Evolutionary conservation across 2,113 vertebrate species (phyloP), one percentile per base, ranked within the genome.

Genomic region (Austrofundulus limnaeus): DNA sequence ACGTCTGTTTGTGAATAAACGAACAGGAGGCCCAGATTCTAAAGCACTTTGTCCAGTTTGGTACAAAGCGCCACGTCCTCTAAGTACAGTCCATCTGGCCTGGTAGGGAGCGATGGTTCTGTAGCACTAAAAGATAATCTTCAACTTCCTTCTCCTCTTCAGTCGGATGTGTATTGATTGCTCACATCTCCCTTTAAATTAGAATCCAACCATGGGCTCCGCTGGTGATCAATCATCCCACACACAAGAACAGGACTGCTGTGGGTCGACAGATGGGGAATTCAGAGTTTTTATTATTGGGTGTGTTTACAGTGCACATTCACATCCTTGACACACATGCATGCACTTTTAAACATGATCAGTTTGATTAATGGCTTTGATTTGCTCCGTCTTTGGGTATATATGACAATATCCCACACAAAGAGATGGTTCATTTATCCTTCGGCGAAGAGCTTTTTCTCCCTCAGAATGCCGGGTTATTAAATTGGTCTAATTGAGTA

Each of bases 211-310:
- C 37, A 53, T 56, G 48, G 70, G 39, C 64, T 51, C 43, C 55
- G 53, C 53, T 4, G 4, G 82, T 66, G 48, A 87, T 84, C 43
- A 66, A 83, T 87, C 68, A 68, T 74, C 34, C 58, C 25, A 61
- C 63, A 60, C 43, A 56, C 55, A 38, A 25, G 54, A 25, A 9
- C 16, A 20, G 51, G 56, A 37, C 46, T 24, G 63, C 72, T 63
- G 75, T 46, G 74, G 64, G 71, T 39, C 55, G 81, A 81, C 63
- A 62, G 70, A 73, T 19, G 21, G 37, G 60, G 14, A 51, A 80
- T 83, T 83, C 72, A 83, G 63, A 68, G 70, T 75, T 85, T 73
- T 66, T 69, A 53, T 69, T 81, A 73, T 66, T 62, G 68, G 61
- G 37, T n/a, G 25, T 53, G 59, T 83, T 74, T 43, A 65, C 78